Conservation (phyloP, 2,797 vertebrate species). For the Macropus fuliginosus region DNA sequence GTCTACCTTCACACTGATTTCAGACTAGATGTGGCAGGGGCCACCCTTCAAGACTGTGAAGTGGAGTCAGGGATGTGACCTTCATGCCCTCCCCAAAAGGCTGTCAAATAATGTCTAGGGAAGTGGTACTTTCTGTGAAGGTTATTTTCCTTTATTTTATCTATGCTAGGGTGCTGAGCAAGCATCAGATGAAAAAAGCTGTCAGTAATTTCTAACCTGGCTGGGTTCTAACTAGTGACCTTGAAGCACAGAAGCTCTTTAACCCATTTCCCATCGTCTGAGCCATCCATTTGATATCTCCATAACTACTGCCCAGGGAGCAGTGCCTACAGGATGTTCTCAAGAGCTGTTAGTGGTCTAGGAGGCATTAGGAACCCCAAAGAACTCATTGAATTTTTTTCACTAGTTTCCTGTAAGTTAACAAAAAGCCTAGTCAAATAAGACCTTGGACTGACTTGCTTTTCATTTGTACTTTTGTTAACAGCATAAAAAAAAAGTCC, state of each 20-base stretch:
- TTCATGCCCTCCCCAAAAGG: constrained; percentile 25
- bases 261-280: constrained; percentile 45
- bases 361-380: constrained; percentile 61
- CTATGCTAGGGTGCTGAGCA: constrained; percentile 46
- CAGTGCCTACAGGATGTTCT: constrained; percentile 65
- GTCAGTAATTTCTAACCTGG: constrained; percentile 68
- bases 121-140: constrained; percentile 56
- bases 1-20: neutral
- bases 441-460: constrained; percentile 38
- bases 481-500: neutral
- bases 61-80: constrained; percentile 19
- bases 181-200: constrained; percentile 59
- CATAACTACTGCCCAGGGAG: constrained; percentile 70
- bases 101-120: constrained; percentile 54
- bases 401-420: constrained; percentile 59
- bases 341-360: constrained; percentile 50
- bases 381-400: constrained; percentile 41
- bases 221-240: constrained; percentile 61
- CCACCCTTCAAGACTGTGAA: constrained; percentile 53
- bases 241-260: constrained; percentile 64
- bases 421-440: constrained; percentile 45
- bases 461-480: constrained; percentile 51
- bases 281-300: constrained; percentile 69
- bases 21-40: neutral
- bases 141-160: constrained; percentile 39